Percentiles rank a stretch among this genome's conserved stretches.
Evolutionary conservation across 2,888 invertebrate genomes (phyloP).

Genomic region (Platypus cylindrus): DNA sequence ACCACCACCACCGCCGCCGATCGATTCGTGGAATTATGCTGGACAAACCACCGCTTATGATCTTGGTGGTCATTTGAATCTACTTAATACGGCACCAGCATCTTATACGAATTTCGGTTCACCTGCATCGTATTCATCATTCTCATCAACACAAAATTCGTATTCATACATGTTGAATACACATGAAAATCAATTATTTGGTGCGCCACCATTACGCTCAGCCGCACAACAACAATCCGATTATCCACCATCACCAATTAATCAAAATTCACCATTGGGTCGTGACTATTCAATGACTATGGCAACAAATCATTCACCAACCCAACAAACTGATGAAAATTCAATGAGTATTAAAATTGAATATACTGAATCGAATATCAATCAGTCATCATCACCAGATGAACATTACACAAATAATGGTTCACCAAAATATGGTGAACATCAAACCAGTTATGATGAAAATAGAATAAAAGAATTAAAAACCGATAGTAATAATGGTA

Average conservation of each 20-base stretch:
- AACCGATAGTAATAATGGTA: slow-evolving; percentile 29
- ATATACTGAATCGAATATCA: slow-evolving; percentile 34
- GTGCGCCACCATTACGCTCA: no score
- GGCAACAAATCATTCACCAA: slow-evolving; percentile 48
- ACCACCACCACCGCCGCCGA: slow-evolving; percentile 35
- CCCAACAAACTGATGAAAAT: slow-evolving; percentile 32
- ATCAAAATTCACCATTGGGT: slow-evolving; percentile 51
- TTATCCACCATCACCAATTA: slow-evolving; percentile 40
- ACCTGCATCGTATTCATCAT: slow-evolving; percentile 50
- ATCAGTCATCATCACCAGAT: slow-evolving; percentile 35
- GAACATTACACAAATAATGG: slow-evolving; percentile 48
- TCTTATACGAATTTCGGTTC: slow-evolving; percentile 51
- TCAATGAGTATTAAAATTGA: slow-evolving; percentile 35
- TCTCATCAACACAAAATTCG: slow-evolving; percentile 46
- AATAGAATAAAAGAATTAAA: slow-evolving; percentile 32
- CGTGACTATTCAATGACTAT: slow-evolving; percentile 55
- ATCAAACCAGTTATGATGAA: slow-evolving; percentile 36
- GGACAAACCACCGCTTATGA: slow-evolving; percentile 71
- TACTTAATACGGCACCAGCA: slow-evolving; percentile 48
- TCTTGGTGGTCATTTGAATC: slow-evolving; percentile 58
- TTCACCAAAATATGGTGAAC: slow-evolving; percentile 45
- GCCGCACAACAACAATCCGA: slow-evolving; percentile 46
- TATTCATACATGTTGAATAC: slow-evolving; percentile 53
- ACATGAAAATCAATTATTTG: slow-evolving; percentile 60
- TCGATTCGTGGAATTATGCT: slow-evolving; percentile 64